Percentiles rank a stretch among this genome's conserved stretches.
Evolutionary conservation across 2,113 vertebrate species (phyloP).

Genomic region (Chionodraco myersi): DNA sequence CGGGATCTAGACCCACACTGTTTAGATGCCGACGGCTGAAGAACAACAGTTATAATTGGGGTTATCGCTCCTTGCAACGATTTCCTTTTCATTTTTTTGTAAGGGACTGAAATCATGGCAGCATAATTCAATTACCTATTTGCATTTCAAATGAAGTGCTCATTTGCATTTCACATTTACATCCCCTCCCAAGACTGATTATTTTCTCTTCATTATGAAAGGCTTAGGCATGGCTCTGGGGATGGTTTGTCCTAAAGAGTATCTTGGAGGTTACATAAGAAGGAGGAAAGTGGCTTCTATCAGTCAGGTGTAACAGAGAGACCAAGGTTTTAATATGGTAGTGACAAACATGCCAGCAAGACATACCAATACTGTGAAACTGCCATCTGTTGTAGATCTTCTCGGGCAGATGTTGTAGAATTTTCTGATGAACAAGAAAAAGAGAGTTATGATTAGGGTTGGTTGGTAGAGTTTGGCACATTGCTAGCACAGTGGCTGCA

Average conservation of each 20-base stretch:
- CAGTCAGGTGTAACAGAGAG: background rate
- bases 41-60: slow-evolving; percentile 72
- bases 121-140: slow-evolving; percentile 82
- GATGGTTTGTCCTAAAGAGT: slow-evolving; percentile 42
- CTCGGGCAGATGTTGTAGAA: slow-evolving; percentile 97
- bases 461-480: background rate
- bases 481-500: background rate
- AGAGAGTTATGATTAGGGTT: background rate
- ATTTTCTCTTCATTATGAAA: slow-evolving; percentile 70
- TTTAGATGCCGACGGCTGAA: slow-evolving; percentile 43
- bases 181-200: slow-evolving; percentile 75
- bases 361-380: slow-evolving; percentile 99
- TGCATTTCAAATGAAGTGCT: slow-evolving; percentile 81
- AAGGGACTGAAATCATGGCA: slow-evolving; percentile 65
- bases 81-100: slow-evolving; percentile 48
- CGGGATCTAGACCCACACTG: slow-evolving; percentile 40
- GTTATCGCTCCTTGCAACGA: slow-evolving; percentile 69
- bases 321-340: background rate
- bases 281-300: background rate
- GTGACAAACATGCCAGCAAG: background rate
- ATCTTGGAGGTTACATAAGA: slow-evolving; percentile 41
- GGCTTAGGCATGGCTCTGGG: slow-evolving; percentile 57
- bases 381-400: slow-evolving; percentile 98
- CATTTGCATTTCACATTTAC: slow-evolving; percentile 81
- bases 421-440: slow-evolving; percentile 88